Conservation (phyloP, 30 jellyfish, hydroid and myxozoan genomes). For the Phacellophora camtschatica region DNA sequence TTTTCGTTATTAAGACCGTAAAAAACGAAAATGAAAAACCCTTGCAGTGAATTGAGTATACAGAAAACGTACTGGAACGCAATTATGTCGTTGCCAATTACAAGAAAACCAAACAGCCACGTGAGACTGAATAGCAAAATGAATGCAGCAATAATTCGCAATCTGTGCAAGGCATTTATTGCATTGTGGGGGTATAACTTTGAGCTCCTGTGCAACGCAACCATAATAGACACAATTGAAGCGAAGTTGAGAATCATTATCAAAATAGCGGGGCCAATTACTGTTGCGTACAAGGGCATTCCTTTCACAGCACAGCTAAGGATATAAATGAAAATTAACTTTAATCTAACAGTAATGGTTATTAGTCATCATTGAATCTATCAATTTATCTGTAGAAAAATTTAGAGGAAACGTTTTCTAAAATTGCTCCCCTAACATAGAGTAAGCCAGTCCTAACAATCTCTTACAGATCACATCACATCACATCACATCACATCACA, state of each 20-base stretch:
- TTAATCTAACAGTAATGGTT: no score
- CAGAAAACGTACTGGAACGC: slow-evolving; percentile 88
- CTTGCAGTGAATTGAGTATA: slow-evolving; percentile 77
- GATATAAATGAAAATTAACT: no score
- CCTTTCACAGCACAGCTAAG: slow-evolving; percentile 85
- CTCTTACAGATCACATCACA: no score
- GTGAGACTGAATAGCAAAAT: slow-evolving; percentile 83
- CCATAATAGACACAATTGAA: slow-evolving; percentile 55
- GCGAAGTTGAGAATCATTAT: slow-evolving; percentile 55
- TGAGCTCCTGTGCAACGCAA: slow-evolving; percentile 70
- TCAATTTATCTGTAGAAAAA: no score
- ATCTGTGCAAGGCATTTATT: slow-evolving; percentile 53
- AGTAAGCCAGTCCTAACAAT: no score
- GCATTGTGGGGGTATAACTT: slow-evolving; percentile 75
- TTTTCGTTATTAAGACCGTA: slow-evolving; percentile 77
- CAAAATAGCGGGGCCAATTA: slow-evolving; percentile 62
- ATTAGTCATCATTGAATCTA: no score
- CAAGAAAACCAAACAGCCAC: slow-evolving; percentile 88
- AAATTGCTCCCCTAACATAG: no score
- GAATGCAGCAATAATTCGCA: slow-evolving; percentile 81
- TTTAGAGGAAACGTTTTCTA: no score
- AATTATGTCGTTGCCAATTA: slow-evolving; percentile 52
- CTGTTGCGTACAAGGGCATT: slow-evolving; percentile 73
- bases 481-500: no score
- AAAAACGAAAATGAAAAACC: slow-evolving; percentile 72